A percentile compares a stretch with the other conserved stretches of the same genome.
Conservation (phyloP, 2,888 invertebrate genomes). For the Villa cingulata region DNA sequence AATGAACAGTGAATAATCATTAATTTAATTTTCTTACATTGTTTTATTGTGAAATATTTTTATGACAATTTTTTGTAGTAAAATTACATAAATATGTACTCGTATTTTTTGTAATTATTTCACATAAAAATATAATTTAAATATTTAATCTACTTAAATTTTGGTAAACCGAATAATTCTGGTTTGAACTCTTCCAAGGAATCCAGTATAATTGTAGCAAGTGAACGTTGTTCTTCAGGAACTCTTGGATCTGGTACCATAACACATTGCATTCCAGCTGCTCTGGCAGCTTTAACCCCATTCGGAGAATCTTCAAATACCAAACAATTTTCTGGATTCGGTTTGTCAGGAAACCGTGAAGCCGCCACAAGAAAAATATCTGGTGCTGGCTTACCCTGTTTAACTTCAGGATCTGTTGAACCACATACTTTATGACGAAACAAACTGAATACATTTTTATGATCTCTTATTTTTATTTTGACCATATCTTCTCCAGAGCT, state of each 20-base stretch:
- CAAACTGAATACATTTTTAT: slow-evolving; percentile 46
- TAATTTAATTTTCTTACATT: too few relatives aligned
- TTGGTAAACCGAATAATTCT: slow-evolving; percentile 64
- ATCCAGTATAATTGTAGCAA: slow-evolving; percentile 52
- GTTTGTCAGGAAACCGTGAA: slow-evolving; percentile 49
- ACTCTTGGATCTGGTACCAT: slow-evolving; percentile 53
- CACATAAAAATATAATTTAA: too few relatives aligned
- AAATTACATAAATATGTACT: too few relatives aligned
- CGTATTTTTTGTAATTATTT: too few relatives aligned
- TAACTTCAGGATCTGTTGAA: slow-evolving; percentile 64
- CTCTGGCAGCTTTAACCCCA: slow-evolving; percentile 58
- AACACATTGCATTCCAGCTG: slow-evolving; percentile 70
- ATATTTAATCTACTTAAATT: slow-evolving; percentile 29
- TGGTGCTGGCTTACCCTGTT: slow-evolving; percentile 68
- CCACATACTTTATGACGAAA: slow-evolving; percentile 64
- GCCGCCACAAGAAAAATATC: slow-evolving; percentile 67
- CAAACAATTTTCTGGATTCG: slow-evolving; percentile 44
- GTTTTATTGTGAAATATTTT: too few relatives aligned
- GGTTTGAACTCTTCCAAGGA: slow-evolving; percentile 61
- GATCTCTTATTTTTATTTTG: slow-evolving; percentile 45
- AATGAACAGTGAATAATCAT: too few relatives aligned
- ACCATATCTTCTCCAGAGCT: slow-evolving; percentile 58
- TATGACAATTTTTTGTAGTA: too few relatives aligned
- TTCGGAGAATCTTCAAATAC: slow-evolving; percentile 81
- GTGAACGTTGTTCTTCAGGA: slow-evolving; percentile 31